phyloP scores from a whole-genome alignment of 2,888 invertebrate species.

The Boloria selene region DNA sequence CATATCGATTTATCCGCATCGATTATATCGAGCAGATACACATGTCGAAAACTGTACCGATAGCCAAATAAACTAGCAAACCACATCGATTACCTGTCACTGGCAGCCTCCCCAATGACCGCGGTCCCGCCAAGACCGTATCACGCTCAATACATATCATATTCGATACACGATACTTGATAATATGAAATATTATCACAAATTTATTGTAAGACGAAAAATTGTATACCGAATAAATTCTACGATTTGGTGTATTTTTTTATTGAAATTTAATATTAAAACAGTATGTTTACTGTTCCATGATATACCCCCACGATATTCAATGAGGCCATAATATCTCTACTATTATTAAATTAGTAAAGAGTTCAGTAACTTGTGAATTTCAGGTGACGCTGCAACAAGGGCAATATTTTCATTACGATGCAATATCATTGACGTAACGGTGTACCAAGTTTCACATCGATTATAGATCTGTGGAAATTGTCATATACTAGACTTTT shows the following conservation, averaged over 20 bases:
- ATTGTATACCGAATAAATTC: not conserved
- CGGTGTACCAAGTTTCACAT: no score
- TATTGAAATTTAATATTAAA: no score
- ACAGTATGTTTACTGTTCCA: no score
- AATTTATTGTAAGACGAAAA: conserved; percentile 4
- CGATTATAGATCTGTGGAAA: no score
- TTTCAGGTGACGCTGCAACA: no score
- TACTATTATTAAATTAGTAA: no score
- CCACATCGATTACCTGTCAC: conserved; percentile 81
- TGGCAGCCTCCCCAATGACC: conserved; percentile 72
- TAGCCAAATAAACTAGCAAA: conserved; percentile 81
- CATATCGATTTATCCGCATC: conserved; percentile 61
- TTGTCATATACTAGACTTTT: no score
- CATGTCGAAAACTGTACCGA: conserved; percentile 71
- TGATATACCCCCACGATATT: no score
- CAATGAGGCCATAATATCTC: no score
- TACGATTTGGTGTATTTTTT: not conserved
- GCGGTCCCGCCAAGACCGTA: conserved; percentile 54
- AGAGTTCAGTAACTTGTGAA: no score
- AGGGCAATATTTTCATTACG: no score
- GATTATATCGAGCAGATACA: conserved; percentile 76
- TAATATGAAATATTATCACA: conserved; percentile 20
- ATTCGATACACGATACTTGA: conserved; percentile 24
- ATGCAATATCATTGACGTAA: no score
- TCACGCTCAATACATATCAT: conserved; percentile 29